Conservation (phyloP, 2,113 vertebrate species). For the Bubo scandiacus region DNA sequence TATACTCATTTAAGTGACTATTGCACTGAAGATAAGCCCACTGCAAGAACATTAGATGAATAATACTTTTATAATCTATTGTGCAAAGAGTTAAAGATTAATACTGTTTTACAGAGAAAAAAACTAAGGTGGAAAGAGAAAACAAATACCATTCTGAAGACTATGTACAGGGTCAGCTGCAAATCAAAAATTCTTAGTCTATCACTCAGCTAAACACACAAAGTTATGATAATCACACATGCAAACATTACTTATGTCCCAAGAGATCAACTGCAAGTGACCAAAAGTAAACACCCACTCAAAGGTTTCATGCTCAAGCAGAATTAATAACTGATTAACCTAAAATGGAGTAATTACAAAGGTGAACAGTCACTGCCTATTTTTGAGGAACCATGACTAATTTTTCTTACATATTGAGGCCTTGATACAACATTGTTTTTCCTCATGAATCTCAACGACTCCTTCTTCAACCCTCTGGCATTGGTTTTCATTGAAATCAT, state of each 20-base stretch:
- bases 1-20: background rate
- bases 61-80: slow-evolving; percentile 3
- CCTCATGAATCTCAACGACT: background rate
- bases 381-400: background rate
- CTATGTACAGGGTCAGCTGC: background rate
- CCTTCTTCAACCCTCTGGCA: background rate
- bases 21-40: background rate
- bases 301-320: background rate
- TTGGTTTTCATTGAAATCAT: background rate
- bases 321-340: slow-evolving; percentile 14
- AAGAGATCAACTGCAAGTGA: background rate
- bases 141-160: background rate
- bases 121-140: background rate
- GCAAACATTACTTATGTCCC: background rate
- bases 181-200: background rate
- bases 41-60: background rate
- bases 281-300: background rate
- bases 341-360: background rate
- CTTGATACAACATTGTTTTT: background rate
- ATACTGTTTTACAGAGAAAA: background rate
- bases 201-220: background rate
- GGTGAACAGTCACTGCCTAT: background rate
- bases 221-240: background rate
- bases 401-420: background rate
- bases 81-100: slow-evolving; percentile 36